Evolutionary conservation across 2,797 vertebrate species (phyloP), one percentile per base, ranked within the genome.

Genomic region (Mallotus villosus): DNA sequence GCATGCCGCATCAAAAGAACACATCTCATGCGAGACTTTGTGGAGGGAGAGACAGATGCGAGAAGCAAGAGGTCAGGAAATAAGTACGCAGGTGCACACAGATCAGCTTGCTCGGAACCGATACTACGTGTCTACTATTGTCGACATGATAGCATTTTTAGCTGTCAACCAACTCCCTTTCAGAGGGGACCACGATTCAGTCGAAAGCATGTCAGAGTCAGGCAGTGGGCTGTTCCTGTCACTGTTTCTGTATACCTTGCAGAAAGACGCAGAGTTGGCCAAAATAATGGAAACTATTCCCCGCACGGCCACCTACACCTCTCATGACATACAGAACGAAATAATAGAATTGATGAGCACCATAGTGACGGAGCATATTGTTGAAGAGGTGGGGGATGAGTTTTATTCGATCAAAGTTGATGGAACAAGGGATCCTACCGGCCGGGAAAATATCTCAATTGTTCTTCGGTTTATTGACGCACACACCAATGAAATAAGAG

Each of bases 1-100:
- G n/a, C 62, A 70, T 70, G 61, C 68, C 14, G n/a, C 22, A 1
- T 64, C 61, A 22, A 75, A 71, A 37, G 74, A 75, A n/a, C 68
- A 75, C 21, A n/a, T 66, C 7, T 29, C n/a, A 21, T 73, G 70
- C 19, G 32, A 51, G 8, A 21, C 17, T 0, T 11, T 34, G 4
- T 63, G 64, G n/a, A 69, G 41, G 16, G 53, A 72, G 21, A 21
- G 53, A 27, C 22, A 76, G 21, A 68, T 14, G 22, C 64, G 21
- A 11, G 57, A 16, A 19, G 2, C 37, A 4, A 41, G 4, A 4
- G 37, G 37, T 11, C 4, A 4, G 4, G 37, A 41, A 11, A 41
- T 41, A 41, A 4, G 4, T 11, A 41, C 37, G 11, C 11, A 4
- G 37, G 37, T 41, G 4, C 4, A 41, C 4, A 41, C 37, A 4